Conservation (phyloP, 2,797 vertebrate genomes). For the Karalla daura region DNA sequence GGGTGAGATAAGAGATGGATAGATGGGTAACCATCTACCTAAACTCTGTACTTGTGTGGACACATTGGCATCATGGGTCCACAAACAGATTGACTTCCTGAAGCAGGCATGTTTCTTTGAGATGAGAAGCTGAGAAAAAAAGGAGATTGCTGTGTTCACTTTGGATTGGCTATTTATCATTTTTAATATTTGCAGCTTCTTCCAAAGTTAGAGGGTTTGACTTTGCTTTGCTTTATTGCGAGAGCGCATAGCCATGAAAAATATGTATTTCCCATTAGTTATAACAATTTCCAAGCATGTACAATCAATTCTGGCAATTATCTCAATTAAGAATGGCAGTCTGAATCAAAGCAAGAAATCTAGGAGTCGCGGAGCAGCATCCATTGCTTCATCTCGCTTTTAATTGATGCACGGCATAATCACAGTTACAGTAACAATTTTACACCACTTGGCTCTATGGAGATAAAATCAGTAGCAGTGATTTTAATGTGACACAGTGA, state of each 20-base stretch:
- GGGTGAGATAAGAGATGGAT: no score
- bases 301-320: constrained; percentile 20
- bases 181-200: constrained; percentile 1
- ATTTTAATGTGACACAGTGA: constrained; percentile 25
- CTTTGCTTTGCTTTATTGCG: not conserved
- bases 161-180: not conserved
- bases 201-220: not conserved
- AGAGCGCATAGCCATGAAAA: not conserved
- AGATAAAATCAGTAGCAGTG: constrained; percentile 37
- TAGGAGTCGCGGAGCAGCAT: not conserved
- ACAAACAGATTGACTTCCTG: constrained; percentile 21
- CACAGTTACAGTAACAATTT: constrained; percentile 46
- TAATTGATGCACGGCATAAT: constrained; percentile 39
- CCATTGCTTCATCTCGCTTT: constrained; percentile 27
- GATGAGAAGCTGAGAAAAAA: constrained; percentile 10
- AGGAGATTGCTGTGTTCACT: not conserved
- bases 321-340: constrained; percentile 16
- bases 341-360: constrained; percentile 22
- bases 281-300: constrained; percentile 15
- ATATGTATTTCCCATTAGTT: constrained; percentile 22
- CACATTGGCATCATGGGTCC: constrained; percentile 8
- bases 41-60: no score
- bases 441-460: constrained; percentile 23
- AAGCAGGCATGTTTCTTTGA: not conserved
- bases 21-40: no score